Base-by-base conservation (phyloP, 2,888 invertebrate genomes). In the Cylindroiulus punctatus region DNA sequence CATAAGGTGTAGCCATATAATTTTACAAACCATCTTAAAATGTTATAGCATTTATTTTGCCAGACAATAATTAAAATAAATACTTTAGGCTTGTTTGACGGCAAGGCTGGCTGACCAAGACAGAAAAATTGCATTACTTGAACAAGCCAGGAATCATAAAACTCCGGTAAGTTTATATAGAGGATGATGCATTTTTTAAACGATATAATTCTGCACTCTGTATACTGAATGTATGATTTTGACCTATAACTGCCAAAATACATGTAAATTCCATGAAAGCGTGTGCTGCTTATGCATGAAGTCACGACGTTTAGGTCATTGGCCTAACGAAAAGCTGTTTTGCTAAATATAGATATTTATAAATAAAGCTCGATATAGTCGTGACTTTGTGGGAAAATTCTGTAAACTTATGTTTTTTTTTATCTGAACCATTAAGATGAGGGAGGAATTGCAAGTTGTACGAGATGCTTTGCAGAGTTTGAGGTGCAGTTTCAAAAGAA, bases 401-500 rank as follows among this genome's bases (percentile, higher is more conserved):
- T 65, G 26, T 26, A 26, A 44, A 44, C 19, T 65, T 65, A 7
- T 10, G 8, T 65, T 22, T 7, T 65, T 65, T 65, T 26, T n/a
- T n/a, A 57, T 57, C 5, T 40, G 5, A 5, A 86, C 44, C n/a
- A 44, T 83, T 65, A 26, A 87, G 87, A 88, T 87, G 88, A 86
- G 89, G 44, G 91, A 90, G 88, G 91, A 91, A 86, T 87, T 91
- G 30, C 90, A 90, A 83, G 89, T 91, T 32, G 90, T 91, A 14
- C 89, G 90, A 57, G 91, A 91, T 86, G 91, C 91, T 19, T 88
- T 91, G 86, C 89, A 89, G 19, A 90, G 90, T 88, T 88, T 91
- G 44, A 89, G 91, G 19, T 89, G 89, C 17, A 89, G 90, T 88
- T 91, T 91, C 88, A 89, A 89, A 44, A 89, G 89, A 30, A 89